A percentile compares a stretch with the other conserved stretches of the same genome.
These are phyloP conservation scores for Lasius fuliginosus DNA, from an alignment of 2,888 invertebrate species.

Conservation along the genomic window DNA sequence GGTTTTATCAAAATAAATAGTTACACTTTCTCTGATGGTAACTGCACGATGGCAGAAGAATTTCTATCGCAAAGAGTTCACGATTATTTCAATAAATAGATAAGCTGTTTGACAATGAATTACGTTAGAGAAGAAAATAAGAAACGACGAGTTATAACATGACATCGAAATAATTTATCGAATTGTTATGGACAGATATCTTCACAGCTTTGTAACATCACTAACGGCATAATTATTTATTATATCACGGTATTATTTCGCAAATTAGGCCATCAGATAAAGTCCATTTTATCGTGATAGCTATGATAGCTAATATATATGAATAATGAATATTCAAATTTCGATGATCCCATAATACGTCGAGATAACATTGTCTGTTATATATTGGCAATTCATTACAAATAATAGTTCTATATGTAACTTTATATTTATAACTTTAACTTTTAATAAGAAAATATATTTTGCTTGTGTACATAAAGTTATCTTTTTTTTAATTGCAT, in stretches of 20 bases:
- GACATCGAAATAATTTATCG: slow-evolving; percentile 22
- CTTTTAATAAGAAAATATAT: slow-evolving; percentile 16
- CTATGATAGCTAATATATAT: slow-evolving; percentile 24
- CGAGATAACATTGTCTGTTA: slow-evolving; percentile 14
- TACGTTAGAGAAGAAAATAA: not conserved
- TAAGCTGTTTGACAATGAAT: not conserved
- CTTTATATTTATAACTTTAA: not conserved
- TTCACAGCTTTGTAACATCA: slow-evolving; percentile 4
- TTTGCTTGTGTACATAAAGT: not conserved
- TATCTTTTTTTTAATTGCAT: not conserved
- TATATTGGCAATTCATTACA: slow-evolving; percentile 16
- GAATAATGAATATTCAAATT: slow-evolving; percentile 53
- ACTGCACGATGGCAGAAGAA: not conserved
- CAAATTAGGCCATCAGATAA: slow-evolving; percentile 33
- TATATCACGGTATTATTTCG: slow-evolving; percentile 31
- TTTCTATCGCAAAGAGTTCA: not conserved
- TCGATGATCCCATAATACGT: slow-evolving; percentile 37
- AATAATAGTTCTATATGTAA: not conserved
- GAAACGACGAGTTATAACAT: not conserved
- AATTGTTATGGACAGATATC: not conserved
- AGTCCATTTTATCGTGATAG: slow-evolving; percentile 26
- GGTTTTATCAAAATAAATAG: not conserved
- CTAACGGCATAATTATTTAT: slow-evolving; percentile 37
- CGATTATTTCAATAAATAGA: not conserved
- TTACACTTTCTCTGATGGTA: not conserved